Evolutionary conservation across 2,888 invertebrate genomes (phyloP).

Genomic region (Hirudinaria manillensis): DNA sequence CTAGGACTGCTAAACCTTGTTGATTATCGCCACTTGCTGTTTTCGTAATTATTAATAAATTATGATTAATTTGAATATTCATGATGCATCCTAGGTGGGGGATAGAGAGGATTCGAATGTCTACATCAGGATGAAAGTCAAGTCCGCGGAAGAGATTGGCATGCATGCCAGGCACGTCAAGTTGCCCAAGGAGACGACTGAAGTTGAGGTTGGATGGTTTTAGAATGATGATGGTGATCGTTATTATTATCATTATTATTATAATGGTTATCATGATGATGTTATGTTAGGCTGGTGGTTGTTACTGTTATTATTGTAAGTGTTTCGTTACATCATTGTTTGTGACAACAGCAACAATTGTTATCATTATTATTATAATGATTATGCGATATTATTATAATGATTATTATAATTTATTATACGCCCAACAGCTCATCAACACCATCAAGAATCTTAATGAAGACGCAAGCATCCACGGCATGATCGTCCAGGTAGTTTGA

Average conservation of each 20-base stretch:
- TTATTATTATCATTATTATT: too few relatives aligned
- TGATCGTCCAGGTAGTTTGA: constrained; percentile 71
- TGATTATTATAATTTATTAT: too few relatives aligned
- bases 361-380: too few relatives aligned
- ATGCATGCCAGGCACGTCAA: constrained; percentile 74
- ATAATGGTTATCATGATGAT: too few relatives aligned
- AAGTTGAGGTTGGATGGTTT: constrained; percentile 56
- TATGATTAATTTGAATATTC: too few relatives aligned
- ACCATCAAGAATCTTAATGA: constrained; percentile 69
- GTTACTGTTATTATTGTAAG: too few relatives aligned
- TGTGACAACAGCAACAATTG: too few relatives aligned
- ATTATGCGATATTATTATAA: too few relatives aligned
- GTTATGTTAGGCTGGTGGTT: not conserved
- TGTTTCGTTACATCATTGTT: not conserved
- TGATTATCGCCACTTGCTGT: too few relatives aligned
- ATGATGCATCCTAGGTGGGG: constrained; percentile 67
- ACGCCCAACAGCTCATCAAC: constrained; percentile 20
- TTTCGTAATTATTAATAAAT: too few relatives aligned
- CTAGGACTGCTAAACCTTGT: too few relatives aligned
- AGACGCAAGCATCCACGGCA: constrained; percentile 79
- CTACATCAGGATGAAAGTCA: constrained; percentile 91
- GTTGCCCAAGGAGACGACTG: constrained; percentile 72
- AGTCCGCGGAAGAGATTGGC: constrained; percentile 83
- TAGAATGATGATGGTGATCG: not conserved
- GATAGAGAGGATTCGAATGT: constrained; percentile 85